phyloP scores from a whole-genome alignment of 2,113 vertebrate genomes.

The Saccopteryx bilineata region DNA sequence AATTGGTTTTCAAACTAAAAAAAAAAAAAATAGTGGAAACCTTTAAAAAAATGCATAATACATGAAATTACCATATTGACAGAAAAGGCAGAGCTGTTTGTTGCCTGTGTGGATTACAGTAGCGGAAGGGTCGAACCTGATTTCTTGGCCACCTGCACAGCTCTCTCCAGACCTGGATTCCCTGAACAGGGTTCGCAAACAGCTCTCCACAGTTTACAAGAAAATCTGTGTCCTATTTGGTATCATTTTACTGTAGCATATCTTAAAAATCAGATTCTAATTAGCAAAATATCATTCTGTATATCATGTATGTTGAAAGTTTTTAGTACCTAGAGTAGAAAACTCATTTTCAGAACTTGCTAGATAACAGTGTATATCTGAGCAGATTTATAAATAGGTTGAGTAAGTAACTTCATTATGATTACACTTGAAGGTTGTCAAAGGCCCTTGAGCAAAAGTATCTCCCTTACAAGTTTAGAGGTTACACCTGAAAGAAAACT shows the following conservation, averaged over 20 bases:
- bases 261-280: constrained; percentile 51
- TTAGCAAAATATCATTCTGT: constrained; percentile 61
- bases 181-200: background rate
- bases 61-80: background rate
- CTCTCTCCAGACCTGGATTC: background rate
- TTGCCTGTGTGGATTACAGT: background rate
- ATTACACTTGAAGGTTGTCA: constrained; percentile 32
- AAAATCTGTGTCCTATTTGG: background rate
- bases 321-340: constrained; percentile 47
- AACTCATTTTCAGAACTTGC: constrained; percentile 50
- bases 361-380: background rate
- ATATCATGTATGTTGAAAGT: constrained; percentile 51
- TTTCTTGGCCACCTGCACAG: background rate
- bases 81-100: background rate
- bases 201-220: background rate
- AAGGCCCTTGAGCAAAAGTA: constrained; percentile 25
- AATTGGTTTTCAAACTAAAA: constrained; percentile 1
- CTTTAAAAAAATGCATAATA: background rate
- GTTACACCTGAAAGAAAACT: constrained; percentile 46
- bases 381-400: constrained; percentile 46
- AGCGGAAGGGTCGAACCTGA: background rate
- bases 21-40: constrained; percentile 10
- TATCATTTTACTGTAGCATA: background rate
- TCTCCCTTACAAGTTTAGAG: constrained; percentile 33
- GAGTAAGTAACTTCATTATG: constrained; percentile 54